Evolutionary conservation across 2,113 vertebrate genomes (phyloP).

Genomic region (Reinhardtius hippoglossoides): DNA sequence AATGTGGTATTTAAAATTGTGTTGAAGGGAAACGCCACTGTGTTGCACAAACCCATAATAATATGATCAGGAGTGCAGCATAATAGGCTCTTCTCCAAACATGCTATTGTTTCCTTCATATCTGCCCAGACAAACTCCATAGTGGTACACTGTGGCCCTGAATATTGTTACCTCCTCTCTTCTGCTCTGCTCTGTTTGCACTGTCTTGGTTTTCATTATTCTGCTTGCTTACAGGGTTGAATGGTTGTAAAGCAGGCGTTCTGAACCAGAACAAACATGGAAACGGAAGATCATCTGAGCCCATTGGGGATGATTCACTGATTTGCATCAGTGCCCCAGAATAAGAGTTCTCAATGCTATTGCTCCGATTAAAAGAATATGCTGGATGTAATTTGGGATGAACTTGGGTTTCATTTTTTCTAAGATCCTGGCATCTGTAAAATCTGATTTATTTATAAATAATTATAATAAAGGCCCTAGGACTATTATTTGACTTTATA

Average conservation of each 20-base stretch:
- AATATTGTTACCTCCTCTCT: not conserved
- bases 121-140: conserved; percentile 22
- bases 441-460: not conserved
- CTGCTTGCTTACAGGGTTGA: conserved; percentile 3
- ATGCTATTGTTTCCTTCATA: conserved; percentile 44
- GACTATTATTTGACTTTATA: not conserved
- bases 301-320: not conserved
- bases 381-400: not conserved
- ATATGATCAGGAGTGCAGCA: conserved; percentile 23
- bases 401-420: not conserved
- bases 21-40: conserved; percentile 30
- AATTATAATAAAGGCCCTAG: not conserved
- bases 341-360: not conserved
- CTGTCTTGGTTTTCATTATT: conserved; percentile 18
- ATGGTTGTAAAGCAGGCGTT: not conserved
- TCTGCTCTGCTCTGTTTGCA: conserved; percentile 1
- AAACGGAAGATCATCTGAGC: not conserved
- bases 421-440: not conserved
- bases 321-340: not conserved
- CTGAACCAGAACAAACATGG: not conserved
- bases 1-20: conserved; percentile 39
- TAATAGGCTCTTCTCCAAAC: conserved; percentile 29
- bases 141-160: conserved; percentile 29
- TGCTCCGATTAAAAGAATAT: not conserved
- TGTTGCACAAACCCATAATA: conserved; percentile 27